Evolutionary conservation across 2,888 invertebrate species (phyloP).

Genomic region (Cyaniris semiargus): DNA sequence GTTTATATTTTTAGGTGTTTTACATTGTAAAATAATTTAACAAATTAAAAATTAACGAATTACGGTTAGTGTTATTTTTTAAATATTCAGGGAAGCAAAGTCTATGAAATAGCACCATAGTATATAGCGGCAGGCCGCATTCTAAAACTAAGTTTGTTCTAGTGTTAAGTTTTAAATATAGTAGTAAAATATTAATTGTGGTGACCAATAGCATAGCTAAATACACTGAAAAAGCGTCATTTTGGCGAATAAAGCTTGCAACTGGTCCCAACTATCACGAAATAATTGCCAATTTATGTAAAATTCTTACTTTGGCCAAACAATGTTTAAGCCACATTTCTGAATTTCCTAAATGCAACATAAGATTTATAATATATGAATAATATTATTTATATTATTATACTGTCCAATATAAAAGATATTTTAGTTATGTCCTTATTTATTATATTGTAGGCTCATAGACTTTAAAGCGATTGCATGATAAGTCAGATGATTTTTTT

Average conservation of each 20-base stretch:
- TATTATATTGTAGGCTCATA: neutral
- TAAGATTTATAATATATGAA: no score
- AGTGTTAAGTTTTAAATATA: conserved; percentile 12
- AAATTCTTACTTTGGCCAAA: neutral
- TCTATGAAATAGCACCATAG: conserved; percentile 31
- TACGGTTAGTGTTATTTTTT: conserved; percentile 26
- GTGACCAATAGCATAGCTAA: conserved; percentile 7
- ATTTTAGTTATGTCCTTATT: neutral
- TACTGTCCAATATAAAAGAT: neutral
- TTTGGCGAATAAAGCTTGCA: neutral
- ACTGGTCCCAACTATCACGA: neutral
- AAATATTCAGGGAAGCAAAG: conserved; percentile 27
- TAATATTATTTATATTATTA: neutral
- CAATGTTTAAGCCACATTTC: neutral
- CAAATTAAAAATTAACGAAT: conserved; percentile 18
- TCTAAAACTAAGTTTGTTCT: neutral
- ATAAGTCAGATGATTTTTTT: neutral
- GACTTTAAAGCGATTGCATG: neutral
- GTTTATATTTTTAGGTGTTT: conserved; percentile 30
- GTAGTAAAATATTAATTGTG: conserved; percentile 1
- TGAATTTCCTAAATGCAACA: no score
- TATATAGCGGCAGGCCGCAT: conserved; percentile 31
- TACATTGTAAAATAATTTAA: conserved; percentile 26
- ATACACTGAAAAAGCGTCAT: neutral
- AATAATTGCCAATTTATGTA: conserved; percentile 23